Evolutionary conservation across 2,888 invertebrate genomes (phyloP), one percentile per base, ranked within the genome.

Genomic region (Conus canariensis): DNA sequence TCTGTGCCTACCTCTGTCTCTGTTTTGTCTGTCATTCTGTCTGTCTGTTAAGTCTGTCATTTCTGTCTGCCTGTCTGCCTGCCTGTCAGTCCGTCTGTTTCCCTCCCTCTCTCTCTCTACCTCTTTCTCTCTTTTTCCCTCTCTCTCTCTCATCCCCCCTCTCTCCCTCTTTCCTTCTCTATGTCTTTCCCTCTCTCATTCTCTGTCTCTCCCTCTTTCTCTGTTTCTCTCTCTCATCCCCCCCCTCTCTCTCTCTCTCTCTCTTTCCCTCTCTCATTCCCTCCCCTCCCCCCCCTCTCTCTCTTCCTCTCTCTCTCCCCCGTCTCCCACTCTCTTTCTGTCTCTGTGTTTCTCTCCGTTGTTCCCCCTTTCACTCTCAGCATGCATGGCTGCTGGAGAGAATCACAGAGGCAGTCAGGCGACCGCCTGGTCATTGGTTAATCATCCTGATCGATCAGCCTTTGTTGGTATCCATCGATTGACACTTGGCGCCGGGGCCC

Each of bases 81-180:
- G 64, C 60, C 90, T 85, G 45, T 64, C 87, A 70, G 67, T 19
- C 70, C 5, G 25, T 30, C 77, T 30, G 9, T 30, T 30, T 30
- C 45, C 6, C 64, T 80, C 30, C 30, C 64, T 86, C 25, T 80
- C 60, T 87, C 87, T 87, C 87, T 64, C 64, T 60, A 30, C 60
- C 87, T 80, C 80, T 70, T 80, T 25, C 77, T 86, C 90, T 85
- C 87, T 77, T 59, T 86, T 60, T 85, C 87, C 74, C 85, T 85
- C 85, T 80, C 90, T 60, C 85, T 85, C 85, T 80, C 90, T 60
- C 87, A 25, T 59, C 59, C 58, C 59, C 58, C 58, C 67, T 22
- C 86, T 25, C 86, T 85, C 70, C 9, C 58, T 19, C 25, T 56
- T n/a, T 56, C 85, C 16, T 14, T 67, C 22, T 64, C 86, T 45